A percentile compares a stretch with the other conserved stretches of the same genome.
These are phyloP conservation scores for Ypsolopha sequella DNA, from an alignment of 2,888 invertebrate species.

Conservation along the genomic window DNA sequence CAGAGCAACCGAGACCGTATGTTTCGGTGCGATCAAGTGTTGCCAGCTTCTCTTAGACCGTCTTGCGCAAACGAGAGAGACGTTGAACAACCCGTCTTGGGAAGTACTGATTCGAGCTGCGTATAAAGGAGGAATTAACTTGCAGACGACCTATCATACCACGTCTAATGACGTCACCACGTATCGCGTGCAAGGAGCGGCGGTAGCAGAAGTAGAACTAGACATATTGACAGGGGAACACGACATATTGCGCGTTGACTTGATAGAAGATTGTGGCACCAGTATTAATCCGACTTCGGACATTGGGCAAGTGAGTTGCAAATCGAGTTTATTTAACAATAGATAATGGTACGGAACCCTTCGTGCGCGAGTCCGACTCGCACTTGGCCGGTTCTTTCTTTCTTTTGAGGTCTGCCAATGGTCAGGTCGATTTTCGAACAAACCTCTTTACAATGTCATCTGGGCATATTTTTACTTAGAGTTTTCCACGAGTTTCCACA, in stretches of 20 bases:
- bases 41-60: slow-evolving; percentile 52
- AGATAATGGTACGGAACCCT: too few relatives aligned
- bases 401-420: too few relatives aligned
- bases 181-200: slow-evolving; percentile 63
- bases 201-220: slow-evolving; percentile 73
- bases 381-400: too few relatives aligned
- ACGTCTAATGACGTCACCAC: slow-evolving; percentile 17
- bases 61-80: slow-evolving; percentile 48
- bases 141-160: slow-evolving; percentile 28
- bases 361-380: too few relatives aligned
- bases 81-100: slow-evolving; percentile 60
- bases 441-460: too few relatives aligned
- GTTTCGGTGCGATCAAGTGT: slow-evolving; percentile 57
- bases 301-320: not conserved
- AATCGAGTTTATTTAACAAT: too few relatives aligned
- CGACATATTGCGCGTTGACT: slow-evolving; percentile 60
- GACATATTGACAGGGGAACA: slow-evolving; percentile 75
- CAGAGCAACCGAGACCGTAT: slow-evolving; percentile 73
- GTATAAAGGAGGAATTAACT: slow-evolving; percentile 34
- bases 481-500: too few relatives aligned
- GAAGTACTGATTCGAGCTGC: slow-evolving; percentile 60
- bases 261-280: slow-evolving; percentile 55
- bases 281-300: not conserved
- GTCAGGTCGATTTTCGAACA: too few relatives aligned
- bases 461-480: too few relatives aligned